Percentiles rank a stretch among this genome's conserved stretches.
These are phyloP conservation scores for Florisuga fusca DNA, from an alignment of 2,797 vertebrate species.

Conservation along the genomic window DNA sequence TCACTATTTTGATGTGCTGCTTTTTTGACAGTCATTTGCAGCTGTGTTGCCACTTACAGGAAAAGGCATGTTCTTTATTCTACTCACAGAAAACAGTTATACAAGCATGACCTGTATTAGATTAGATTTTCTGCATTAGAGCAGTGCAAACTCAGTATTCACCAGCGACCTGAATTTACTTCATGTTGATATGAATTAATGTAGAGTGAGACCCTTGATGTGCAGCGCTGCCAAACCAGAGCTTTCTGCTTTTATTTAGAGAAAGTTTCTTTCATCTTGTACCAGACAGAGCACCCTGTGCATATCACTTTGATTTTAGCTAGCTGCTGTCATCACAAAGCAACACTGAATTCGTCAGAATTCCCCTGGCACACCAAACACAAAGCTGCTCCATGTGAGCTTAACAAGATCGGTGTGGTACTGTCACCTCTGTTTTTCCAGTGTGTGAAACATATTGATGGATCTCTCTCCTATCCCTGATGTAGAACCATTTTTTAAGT, in stretches of 20 bases:
- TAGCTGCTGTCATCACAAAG: neutral
- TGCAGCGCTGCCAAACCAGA: neutral
- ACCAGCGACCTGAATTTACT: slow-evolving; percentile 12
- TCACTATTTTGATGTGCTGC: neutral
- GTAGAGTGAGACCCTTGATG: neutral
- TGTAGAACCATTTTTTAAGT: neutral
- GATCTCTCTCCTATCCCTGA: neutral
- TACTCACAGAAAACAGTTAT: neutral
- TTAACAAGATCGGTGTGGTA: neutral
- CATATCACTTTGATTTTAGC: slow-evolving; percentile 24
- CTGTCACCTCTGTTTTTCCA: neutral
- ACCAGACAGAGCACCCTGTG: neutral
- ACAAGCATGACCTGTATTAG: neutral
- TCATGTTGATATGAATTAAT: neutral
- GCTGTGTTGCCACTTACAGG: neutral
- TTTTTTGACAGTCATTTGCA: slow-evolving; percentile 41
- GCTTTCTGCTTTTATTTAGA: neutral
- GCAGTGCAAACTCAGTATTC: neutral
- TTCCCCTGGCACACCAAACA: neutral
- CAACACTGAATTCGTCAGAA: neutral
- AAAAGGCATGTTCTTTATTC: neutral
- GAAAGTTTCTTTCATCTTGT: neutral
- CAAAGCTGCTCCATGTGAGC: neutral
- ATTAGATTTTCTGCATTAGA: slow-evolving; percentile 23
- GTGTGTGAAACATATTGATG: neutral